Evolutionary conservation across 2,888 invertebrate genomes (phyloP).

Genomic region (Drosophila flavopinicola): DNA sequence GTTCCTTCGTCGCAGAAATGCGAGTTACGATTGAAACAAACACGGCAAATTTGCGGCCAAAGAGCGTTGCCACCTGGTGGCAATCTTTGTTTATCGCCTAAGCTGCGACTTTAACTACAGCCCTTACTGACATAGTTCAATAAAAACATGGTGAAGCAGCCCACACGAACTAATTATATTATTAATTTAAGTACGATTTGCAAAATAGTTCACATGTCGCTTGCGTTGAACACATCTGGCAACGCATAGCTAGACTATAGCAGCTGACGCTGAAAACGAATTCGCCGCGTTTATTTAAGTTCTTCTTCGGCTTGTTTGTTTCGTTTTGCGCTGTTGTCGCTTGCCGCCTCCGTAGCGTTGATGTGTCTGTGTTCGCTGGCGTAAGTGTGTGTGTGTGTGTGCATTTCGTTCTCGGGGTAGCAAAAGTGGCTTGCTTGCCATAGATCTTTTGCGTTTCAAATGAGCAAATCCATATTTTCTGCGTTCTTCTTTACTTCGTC

Average conservation of each 20-base stretch:
- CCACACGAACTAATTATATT: too few relatives aligned
- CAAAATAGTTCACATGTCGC: neutral
- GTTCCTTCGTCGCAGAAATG: neutral
- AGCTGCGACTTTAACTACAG: neutral
- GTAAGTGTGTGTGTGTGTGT: conserved; percentile 24
- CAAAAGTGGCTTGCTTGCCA: neutral
- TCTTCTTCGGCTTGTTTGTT: neutral
- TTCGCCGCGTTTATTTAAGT: conserved; percentile 19
- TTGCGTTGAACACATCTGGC: conserved; percentile 17
- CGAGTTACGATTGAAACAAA: conserved; percentile 7
- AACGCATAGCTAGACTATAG: conserved; percentile 2
- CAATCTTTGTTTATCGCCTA: neutral
- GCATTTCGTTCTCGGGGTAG: conserved; percentile 25
- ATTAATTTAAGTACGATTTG: neutral
- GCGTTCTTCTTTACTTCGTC: neutral
- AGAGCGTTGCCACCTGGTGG: conserved; percentile 34
- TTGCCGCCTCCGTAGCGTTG: neutral
- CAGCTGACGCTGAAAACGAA: conserved; percentile 25
- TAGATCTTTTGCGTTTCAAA: conserved; percentile 25
- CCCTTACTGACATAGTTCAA: neutral
- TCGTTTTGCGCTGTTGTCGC: neutral
- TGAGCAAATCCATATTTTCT: neutral
- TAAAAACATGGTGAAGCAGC: too few relatives aligned
- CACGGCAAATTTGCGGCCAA: neutral
- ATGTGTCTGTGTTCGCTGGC: conserved; percentile 27